A percentile compares a stretch with the other conserved stretches of the same genome.
Conservation (phyloP, 2,888 invertebrate genomes). For the Physocephala rufipes region DNA sequence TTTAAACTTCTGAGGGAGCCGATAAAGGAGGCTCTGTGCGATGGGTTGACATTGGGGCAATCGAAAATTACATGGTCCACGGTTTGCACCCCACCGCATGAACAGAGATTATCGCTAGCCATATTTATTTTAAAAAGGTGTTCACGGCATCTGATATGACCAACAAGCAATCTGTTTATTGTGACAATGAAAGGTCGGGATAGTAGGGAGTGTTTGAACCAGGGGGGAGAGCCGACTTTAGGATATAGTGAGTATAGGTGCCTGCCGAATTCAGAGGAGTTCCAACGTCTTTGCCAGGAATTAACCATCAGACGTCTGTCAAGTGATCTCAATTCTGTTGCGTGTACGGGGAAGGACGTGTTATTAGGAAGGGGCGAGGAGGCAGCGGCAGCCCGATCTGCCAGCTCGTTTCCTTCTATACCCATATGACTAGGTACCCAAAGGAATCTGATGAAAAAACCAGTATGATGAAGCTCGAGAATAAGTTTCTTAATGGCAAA, state of each 20-base stretch:
- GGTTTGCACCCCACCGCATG: too few species aligned
- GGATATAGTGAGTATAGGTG: not conserved
- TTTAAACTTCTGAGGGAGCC: too few species aligned
- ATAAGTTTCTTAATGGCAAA: not conserved
- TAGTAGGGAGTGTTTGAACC: not conserved
- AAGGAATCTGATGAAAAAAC: not conserved
- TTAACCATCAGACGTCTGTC: too few species aligned
- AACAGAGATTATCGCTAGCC: too few species aligned
- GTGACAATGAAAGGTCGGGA: not conserved
- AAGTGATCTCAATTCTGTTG: not conserved
- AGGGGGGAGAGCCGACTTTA: not conserved
- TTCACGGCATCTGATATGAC: too few species aligned
- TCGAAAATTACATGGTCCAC: too few species aligned
- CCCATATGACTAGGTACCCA: not conserved
- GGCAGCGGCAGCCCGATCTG: not conserved
- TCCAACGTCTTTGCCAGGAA: not conserved
- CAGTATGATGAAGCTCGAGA: not conserved
- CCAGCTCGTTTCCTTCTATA: not conserved
- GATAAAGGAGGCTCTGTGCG: too few species aligned
- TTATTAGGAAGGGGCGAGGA: not conserved
- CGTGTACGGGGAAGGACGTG: too few species aligned
- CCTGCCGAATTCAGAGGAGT: not conserved
- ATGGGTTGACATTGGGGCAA: too few species aligned
- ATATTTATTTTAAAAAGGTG: too few species aligned
- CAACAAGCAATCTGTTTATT: not conserved